Base-by-base conservation (phyloP, 2,113 vertebrate species). In the Anseranas semipalmata region DNA sequence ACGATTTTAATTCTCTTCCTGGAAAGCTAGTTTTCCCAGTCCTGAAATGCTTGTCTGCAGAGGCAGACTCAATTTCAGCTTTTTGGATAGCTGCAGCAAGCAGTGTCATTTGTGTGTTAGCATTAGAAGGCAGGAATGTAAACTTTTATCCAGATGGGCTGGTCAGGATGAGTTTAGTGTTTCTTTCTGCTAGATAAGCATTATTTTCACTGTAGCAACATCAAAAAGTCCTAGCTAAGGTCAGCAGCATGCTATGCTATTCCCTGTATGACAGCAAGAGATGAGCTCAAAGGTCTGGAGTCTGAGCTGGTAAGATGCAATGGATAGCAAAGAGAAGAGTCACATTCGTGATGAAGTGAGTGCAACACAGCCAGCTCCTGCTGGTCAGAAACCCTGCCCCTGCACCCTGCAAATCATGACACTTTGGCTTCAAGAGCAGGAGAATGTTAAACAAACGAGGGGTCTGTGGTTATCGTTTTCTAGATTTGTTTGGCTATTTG, bases 331-430 rank as follows among this genome's bases (percentile, higher is more conserved):
- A 58, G 46, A 83, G 37, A 84, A 56, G 71, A 46, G 22, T 15
- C 1, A 0, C 11, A 7, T 35, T 39, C 0, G 0, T 9, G 30
- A 53, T 33, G 59, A 87, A n/a, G 9, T 28, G 21, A 4, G 3
- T 13, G 8, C n/a, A 60, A 58, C 17, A 32, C 24, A 90, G 37
- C 3, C 78, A 59, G 76, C 7, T 65, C 37, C 67, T 55, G 3
- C 0, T 0, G 48, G 22, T 68, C 43, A 68, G 48, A 82, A 78
- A 62, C 58, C 53, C 66, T 18, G 4, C 35, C 43, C 33, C 52
- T 56, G 52, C n/a, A 60, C 13, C 32, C 55, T 20, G 10, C 37
- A 75, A 89, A 87, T 41, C 25, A 43, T 24, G 41, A 52, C 76
- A 15, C 22, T n/a, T n/a, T 76, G 41, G 19, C 37, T 87, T 63